Conservation (phyloP, 35 echinoderm and acorn worm species). For the Stichopus chloronotus region DNA sequence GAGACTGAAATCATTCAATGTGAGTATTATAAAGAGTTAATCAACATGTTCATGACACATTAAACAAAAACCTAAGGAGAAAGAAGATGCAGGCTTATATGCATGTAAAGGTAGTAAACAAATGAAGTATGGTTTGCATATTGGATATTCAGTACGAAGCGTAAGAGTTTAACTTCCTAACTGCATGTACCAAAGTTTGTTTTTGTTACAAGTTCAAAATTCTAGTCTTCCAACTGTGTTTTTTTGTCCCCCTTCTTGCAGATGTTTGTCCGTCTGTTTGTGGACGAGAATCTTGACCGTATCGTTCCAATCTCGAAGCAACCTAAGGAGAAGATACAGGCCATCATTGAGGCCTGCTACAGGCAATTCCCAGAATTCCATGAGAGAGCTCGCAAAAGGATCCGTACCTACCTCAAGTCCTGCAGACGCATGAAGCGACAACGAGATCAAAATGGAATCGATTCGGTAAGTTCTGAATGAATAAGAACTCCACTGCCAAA, state of each 20-base stretch:
- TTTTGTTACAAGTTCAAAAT: too few relatives aligned
- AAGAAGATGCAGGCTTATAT: not conserved
- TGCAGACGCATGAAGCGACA: slow-evolving; percentile 98
- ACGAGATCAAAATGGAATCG: slow-evolving; percentile 94
- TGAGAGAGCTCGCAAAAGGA: slow-evolving; percentile 92
- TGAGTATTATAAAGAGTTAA: slow-evolving; percentile 41
- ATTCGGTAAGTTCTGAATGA: slow-evolving; percentile 80
- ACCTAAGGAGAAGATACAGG: slow-evolving; percentile 97
- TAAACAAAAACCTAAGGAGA: not conserved
- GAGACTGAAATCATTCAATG: slow-evolving; percentile 98
- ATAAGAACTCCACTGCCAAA: not conserved
- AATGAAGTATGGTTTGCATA: not conserved
- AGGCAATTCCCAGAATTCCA: slow-evolving; percentile 98
- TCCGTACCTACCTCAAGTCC: slow-evolving; percentile 98
- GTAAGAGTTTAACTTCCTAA: too few relatives aligned
- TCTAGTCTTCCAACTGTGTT: not conserved
- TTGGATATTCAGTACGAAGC: not conserved
- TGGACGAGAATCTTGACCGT: slow-evolving; percentile 97
- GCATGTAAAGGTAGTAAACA: not conserved
- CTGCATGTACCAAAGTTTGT: too few relatives aligned
- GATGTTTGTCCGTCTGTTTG: slow-evolving; percentile 98
- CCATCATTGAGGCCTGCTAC: slow-evolving; percentile 98
- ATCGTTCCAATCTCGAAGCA: slow-evolving; percentile 99
- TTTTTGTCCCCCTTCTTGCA: slow-evolving; percentile 19
- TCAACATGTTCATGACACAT: not conserved